Evolutionary conservation across 1,140 invertebrate genomes (phyloP), one percentile per base, ranked within the genome.

Genomic region (Hyles vespertilio): DNA sequence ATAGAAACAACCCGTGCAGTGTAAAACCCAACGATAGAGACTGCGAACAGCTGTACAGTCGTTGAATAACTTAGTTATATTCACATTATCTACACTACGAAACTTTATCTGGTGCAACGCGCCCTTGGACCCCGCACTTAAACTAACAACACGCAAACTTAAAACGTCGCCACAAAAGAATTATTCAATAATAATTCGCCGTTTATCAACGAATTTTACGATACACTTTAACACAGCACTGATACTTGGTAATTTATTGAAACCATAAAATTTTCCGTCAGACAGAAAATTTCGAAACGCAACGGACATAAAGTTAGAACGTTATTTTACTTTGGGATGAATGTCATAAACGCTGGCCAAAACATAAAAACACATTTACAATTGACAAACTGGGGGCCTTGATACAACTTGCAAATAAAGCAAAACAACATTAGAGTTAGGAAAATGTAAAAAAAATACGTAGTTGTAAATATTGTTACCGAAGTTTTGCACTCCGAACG

Each of bases 61-160:
- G 73, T 75, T 72, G 76, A 81, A 85, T 88, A 84, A 86, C 86
- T 87, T 84, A 84, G 77, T 83, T 81, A 85, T 87, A 87, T 89
- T 87, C 84, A 89, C 84, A 89, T 84, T 89, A 87, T 87, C 82
- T 87, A 88, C 84, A 89, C 72, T 75, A 77, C 75, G 81, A 78
- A 84, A 79, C 86, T 87, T 84, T 74, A 81, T 87, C 82, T 87
- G 83, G 77, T 61, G 64, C 73, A 63, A 72, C 69, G 63, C 59
- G 68, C 66, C 63, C 69, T 75, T 83, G 71, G 79, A 81, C 79
- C 78, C 79, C 69, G 4, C 36, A 40, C 36, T 40, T 40, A 64
- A 61, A 34, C 50, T 51, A 51, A 51, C 22, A 22, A 22, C 60
- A 53, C 67, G 70, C 73, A 67, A 79, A 61, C 71, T 64, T 59